Base-by-base conservation (phyloP, 1,140 invertebrate genomes). In the Sarcophaga peregrina region DNA sequence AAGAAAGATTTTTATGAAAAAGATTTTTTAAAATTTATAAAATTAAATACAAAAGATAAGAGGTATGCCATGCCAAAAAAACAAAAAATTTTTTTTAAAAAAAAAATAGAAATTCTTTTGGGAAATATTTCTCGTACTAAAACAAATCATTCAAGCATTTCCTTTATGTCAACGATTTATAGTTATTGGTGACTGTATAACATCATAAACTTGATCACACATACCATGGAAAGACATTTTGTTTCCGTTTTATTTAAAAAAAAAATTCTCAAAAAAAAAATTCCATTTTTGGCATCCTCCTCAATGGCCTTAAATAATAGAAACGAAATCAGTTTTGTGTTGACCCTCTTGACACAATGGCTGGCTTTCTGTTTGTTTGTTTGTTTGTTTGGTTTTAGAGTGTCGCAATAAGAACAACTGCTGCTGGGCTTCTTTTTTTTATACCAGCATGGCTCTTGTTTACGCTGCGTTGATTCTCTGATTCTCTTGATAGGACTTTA, bases 341-440 rank as follows among this genome's bases (percentile, higher is more conserved):
- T 68, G 62, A 68, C 62, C 62, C 62, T 68, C 62, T 68, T 68
- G 62, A 68, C 62, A 68, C 62, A 68, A 20, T 68, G 62, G n/a
- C 10, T 68, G 62, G n/a, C 62, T n/a, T n/a, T n/a, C n/a, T n/a
- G n/a, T n/a, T n/a, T n/a, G n/a, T n/a, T n/a, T n/a, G n/a, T n/a
- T n/a, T n/a, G n/a, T n/a, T n/a, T 68, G n/a, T 20, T 25, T 25
- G 62, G 62, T 68, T 68, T 68, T 4, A 37, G 25, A 68, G 62
- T 68, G 62, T 68, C 62, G 62, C 62, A 68, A 68, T 68, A 68
- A 68, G 62, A 68, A 68, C 62, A 68, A 68, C 62, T 68, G 62
- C 62, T 68, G 62, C 8, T 37, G n/a, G 25, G 25, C 25, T 37
- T 37, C 1, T 37, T 37, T 37, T 37, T 37, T 37, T 37, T 37